phyloP scores from a whole-genome alignment of 2,113 vertebrate species.

The Phycodurus eques region DNA sequence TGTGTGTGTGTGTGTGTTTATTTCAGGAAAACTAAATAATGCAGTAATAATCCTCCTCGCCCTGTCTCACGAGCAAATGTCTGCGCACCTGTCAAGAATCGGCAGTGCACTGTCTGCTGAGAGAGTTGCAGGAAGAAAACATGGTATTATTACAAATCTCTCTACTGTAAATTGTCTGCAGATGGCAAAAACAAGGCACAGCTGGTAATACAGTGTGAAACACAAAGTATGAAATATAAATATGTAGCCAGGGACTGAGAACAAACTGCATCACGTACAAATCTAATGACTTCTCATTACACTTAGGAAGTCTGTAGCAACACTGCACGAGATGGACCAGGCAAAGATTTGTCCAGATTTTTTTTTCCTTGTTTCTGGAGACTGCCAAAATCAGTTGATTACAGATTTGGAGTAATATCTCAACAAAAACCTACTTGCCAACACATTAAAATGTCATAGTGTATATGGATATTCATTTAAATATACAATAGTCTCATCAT shows the following conservation, averaged over 20 bases:
- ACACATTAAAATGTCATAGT: too few relatives aligned
- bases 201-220: conserved; percentile 78
- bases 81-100: conserved; percentile 76
- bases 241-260: conserved; percentile 67
- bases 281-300: conserved; percentile 68
- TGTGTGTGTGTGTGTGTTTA: conserved; percentile 65
- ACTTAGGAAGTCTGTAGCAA: conserved; percentile 59
- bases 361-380: conserved; percentile 29
- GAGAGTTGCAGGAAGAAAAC: conserved; percentile 71
- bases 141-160: conserved; percentile 76
- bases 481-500: not conserved
- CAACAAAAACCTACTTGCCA: not conserved
- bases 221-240: conserved; percentile 77
- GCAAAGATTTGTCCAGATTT: conserved; percentile 36
- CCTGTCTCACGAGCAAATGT: conserved; percentile 71
- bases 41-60: conserved; percentile 74
- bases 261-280: conserved; percentile 66
- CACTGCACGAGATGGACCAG: conserved; percentile 43
- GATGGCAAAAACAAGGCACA: conserved; percentile 77
- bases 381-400: conserved; percentile 34
- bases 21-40: conserved; percentile 75
- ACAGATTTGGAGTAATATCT: conserved; percentile 25
- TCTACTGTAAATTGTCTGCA: conserved; percentile 72
- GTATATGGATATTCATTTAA: too few relatives aligned
- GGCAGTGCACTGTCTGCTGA: conserved; percentile 69